Evolutionary conservation across 2,888 invertebrate genomes (phyloP).

Genomic region (Meteorus colon): DNA sequence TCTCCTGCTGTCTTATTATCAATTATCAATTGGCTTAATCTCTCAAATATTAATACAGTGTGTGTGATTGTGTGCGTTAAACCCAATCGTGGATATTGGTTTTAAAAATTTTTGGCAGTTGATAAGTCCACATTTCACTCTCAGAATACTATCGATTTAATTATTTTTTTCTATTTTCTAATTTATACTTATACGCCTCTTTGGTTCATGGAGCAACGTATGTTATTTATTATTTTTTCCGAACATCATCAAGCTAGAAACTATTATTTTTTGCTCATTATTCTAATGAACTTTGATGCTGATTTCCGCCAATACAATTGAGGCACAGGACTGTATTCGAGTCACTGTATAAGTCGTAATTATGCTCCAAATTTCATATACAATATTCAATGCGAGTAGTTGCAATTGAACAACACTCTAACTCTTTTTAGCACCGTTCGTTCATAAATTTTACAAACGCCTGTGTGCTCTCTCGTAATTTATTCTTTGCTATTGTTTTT

Average conservation of each 20-base stretch:
- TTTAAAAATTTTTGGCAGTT: conserved; percentile 46
- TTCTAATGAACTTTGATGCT: conserved; percentile 15
- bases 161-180: conserved; percentile 26
- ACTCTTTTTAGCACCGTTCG: conserved; percentile 34
- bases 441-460: conserved; percentile 4
- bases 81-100: conserved; percentile 52
- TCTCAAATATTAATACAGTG: conserved; percentile 59
- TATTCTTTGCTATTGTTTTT: not conserved
- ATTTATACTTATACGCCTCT: conserved; percentile 49
- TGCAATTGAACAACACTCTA: not conserved
- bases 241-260: not conserved
- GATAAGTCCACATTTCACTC: conserved; percentile 35
- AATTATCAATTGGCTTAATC: conserved; percentile 31
- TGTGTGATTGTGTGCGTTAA: conserved; percentile 60
- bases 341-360: conserved; percentile 40
- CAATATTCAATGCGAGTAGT: conserved; percentile 19
- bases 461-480: not conserved
- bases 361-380: conserved; percentile 36
- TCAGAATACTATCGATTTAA: conserved; percentile 37
- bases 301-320: not conserved
- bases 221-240: conserved; percentile 15
- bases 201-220: conserved; percentile 54
- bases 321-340: conserved; percentile 11
- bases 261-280: not conserved
- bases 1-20: conserved; percentile 39